phyloP scores from a whole-genome alignment of 2,113 vertebrate species.

The Scatophagus argus region DNA sequence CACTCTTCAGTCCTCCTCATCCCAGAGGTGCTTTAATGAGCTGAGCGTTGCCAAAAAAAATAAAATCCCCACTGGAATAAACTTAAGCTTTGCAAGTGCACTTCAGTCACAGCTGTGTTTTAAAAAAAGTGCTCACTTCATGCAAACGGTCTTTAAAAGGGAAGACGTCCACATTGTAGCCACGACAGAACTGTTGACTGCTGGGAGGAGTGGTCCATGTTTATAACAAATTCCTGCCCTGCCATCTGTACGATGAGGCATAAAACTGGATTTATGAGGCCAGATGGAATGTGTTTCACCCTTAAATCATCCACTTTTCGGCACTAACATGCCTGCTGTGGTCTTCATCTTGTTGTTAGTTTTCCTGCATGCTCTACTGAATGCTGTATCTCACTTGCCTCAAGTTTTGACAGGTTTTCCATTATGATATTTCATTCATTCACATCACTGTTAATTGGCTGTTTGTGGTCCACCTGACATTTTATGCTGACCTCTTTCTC shows the following conservation, averaged over 20 bases:
- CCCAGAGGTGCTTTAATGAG: constrained; percentile 18
- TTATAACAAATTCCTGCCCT: constrained; percentile 56
- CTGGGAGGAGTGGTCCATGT: constrained; percentile 51
- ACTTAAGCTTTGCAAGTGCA: constrained; percentile 19
- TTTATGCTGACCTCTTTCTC: constrained; percentile 38
- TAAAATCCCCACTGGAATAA: neutral
- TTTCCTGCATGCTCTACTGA: neutral
- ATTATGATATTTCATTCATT: constrained; percentile 4
- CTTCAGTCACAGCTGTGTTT: constrained; percentile 44
- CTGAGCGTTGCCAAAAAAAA: neutral
- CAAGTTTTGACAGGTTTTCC: constrained; percentile 22
- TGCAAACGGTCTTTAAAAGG: constrained; percentile 44
- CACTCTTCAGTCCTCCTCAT: neutral
- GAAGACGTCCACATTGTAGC: constrained; percentile 34
- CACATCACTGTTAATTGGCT: constrained; percentile 17
- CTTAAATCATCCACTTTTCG: constrained; percentile 56
- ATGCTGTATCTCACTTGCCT: constrained; percentile 4
- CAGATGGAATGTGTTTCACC: constrained; percentile 55
- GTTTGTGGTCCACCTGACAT: constrained; percentile 1
- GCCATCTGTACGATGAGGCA: constrained; percentile 62
- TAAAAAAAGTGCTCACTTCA: constrained; percentile 37
- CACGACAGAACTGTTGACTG: constrained; percentile 54
- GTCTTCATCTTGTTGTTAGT: constrained; percentile 19
- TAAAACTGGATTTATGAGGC: constrained; percentile 65
- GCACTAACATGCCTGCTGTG: constrained; percentile 6